Conservation (phyloP, 2,888 invertebrate genomes). For the Apamea anceps region DNA sequence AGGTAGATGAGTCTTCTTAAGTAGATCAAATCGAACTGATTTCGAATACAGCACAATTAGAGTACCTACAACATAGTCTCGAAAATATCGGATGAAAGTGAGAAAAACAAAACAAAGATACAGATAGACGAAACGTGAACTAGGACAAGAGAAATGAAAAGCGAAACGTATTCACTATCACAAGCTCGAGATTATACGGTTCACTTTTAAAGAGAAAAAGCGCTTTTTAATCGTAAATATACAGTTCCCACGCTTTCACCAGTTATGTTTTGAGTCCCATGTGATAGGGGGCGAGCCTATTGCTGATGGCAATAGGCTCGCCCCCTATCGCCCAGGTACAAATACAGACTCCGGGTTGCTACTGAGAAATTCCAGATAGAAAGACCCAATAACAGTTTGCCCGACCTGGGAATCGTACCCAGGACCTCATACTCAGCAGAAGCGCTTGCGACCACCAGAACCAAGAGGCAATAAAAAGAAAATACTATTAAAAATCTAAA, state of each 20-base stretch:
- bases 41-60: background rate
- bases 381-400: background rate
- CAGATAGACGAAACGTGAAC: constrained; percentile 34
- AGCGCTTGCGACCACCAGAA: background rate
- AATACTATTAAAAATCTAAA: constrained; percentile 24
- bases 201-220: constrained; percentile 64
- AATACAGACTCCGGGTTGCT: background rate
- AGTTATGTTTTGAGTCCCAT: background rate
- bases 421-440: background rate
- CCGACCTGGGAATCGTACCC: background rate
- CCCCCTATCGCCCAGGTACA: too few relatives aligned
- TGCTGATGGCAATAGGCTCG: too few relatives aligned
- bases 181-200: constrained; percentile 65
- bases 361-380: background rate
- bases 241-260: constrained; percentile 61
- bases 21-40: constrained; percentile 1
- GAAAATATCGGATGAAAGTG: constrained; percentile 30
- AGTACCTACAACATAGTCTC: background rate
- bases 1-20: background rate
- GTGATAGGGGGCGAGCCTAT: background rate
- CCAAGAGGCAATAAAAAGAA: constrained; percentile 36
- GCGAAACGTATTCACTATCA: constrained; percentile 45
- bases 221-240: constrained; percentile 29
- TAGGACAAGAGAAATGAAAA: constrained; percentile 63
- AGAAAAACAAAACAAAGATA: constrained; percentile 29